These are phyloP conservation scores for Notodonta ziczac DNA, from an alignment of 2,888 invertebrate genomes.

Conservation along the genomic window DNA sequence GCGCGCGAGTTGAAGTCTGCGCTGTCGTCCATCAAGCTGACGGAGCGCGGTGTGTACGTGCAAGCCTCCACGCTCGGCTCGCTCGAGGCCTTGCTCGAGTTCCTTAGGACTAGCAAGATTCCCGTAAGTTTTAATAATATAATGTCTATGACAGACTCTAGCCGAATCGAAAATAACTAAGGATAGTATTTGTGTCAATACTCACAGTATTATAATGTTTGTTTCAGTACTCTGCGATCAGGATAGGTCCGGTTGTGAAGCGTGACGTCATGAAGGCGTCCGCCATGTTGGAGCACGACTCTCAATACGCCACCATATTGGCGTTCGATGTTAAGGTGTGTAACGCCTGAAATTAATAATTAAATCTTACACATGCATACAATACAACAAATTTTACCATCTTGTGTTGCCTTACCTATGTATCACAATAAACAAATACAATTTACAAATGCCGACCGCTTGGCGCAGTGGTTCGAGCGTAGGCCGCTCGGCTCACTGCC, in stretches of 20 bases:
- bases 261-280: slow-evolving; percentile 99
- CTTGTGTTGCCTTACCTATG: too few relatives aligned
- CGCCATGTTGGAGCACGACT: slow-evolving; percentile 99
- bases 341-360: too few relatives aligned
- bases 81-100: slow-evolving; percentile 97
- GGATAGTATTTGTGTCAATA: too few relatives aligned
- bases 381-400: too few relatives aligned
- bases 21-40: slow-evolving; percentile 95
- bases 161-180: too few relatives aligned
- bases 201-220: slow-evolving; percentile 12
- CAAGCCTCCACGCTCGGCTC: slow-evolving; percentile 99
- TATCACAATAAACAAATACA: too few relatives aligned
- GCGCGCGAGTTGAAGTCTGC: slow-evolving; percentile 94
- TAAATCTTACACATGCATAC: too few relatives aligned
- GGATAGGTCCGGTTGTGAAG: slow-evolving; percentile 99
- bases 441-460: too few relatives aligned
- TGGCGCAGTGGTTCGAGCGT: too few relatives aligned
- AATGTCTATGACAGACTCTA: too few relatives aligned
- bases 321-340: slow-evolving; percentile 99
- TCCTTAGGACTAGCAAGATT: slow-evolving; percentile 95
- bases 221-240: slow-evolving; percentile 96
- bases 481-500: too few relatives aligned
- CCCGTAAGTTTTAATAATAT: slow-evolving; percentile 88
- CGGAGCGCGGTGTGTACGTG: slow-evolving; percentile 98
- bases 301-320: slow-evolving; percentile 97